Evolutionary conservation across 2,113 vertebrate genomes (phyloP).

Genomic region (Maccullochella peelii): DNA sequence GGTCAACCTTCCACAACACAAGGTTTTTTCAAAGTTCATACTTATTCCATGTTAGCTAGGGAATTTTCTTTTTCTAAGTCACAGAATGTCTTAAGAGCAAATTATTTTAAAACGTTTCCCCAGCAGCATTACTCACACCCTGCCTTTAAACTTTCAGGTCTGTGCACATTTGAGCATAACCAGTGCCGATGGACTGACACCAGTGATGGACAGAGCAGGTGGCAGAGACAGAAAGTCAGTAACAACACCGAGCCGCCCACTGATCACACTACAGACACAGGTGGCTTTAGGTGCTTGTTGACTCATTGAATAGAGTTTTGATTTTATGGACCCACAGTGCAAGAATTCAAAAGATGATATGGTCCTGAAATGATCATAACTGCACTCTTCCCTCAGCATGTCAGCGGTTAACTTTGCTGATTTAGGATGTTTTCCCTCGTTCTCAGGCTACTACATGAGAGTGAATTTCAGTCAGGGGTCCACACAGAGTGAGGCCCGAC

Average conservation of each 20-base stretch:
- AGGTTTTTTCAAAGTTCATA: background rate
- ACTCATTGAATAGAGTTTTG: background rate
- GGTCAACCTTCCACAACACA: background rate
- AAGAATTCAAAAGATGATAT: background rate
- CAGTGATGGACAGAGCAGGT: constrained; percentile 67
- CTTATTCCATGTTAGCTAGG: background rate
- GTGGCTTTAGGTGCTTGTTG: constrained; percentile 49
- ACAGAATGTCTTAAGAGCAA: background rate
- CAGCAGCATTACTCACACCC: background rate
- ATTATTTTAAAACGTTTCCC: background rate
- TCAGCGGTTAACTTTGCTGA: background rate
- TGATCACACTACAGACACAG: constrained; percentile 79
- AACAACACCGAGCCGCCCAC: constrained; percentile 65
- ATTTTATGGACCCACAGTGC: background rate
- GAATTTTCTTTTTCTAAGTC: background rate
- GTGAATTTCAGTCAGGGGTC: constrained; percentile 57
- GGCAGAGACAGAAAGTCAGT: constrained; percentile 78
- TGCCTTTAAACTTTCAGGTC: constrained; percentile 65
- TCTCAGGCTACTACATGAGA: constrained; percentile 81
- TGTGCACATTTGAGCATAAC: constrained; percentile 81
- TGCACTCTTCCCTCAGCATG: background rate
- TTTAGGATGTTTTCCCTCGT: constrained; percentile 11
- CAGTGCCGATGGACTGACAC: constrained; percentile 78
- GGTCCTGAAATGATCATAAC: background rate
- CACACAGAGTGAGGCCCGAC: constrained; percentile 60